Conservation (phyloP, 2,797 vertebrate species). For the Sebastes steindachneri region DNA sequence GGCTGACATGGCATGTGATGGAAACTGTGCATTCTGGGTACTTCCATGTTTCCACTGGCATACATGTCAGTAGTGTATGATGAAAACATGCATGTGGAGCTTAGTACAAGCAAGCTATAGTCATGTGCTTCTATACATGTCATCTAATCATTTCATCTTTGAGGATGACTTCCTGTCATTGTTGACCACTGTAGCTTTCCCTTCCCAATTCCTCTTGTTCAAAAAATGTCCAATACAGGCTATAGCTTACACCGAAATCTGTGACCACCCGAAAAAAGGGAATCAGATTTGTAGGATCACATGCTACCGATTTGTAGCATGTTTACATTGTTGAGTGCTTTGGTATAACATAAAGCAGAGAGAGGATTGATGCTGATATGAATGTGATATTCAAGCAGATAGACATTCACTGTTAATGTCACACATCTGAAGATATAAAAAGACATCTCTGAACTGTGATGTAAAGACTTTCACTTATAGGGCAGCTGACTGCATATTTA, state of each 20-base stretch:
- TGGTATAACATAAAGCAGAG: neutral
- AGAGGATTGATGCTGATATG: neutral
- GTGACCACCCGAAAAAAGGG: neutral
- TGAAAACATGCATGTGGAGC: slow-evolving; percentile 2
- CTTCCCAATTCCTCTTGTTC: neutral
- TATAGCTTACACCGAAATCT: neutral
- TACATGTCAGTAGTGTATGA: neutral
- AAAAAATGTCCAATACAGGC: neutral
- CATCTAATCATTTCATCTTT: neutral
- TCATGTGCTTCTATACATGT: neutral
- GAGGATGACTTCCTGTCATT: slow-evolving; percentile 48
- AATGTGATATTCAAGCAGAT: neutral
- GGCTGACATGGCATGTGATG: neutral
- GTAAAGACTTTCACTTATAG: too few relatives aligned
- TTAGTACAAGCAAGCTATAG: neutral
- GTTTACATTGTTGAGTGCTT: slow-evolving; percentile 32
- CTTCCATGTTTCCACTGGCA: neutral
- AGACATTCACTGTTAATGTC: neutral
- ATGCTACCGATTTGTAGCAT: slow-evolving; percentile 19
- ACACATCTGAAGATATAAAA: neutral
- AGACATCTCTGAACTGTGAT: neutral
- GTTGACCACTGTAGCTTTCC: slow-evolving; percentile 16
- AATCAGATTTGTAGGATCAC: slow-evolving; percentile 2
- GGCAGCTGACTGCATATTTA: neutral
- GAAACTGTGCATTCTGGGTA: neutral